phyloP scores from a whole-genome alignment of 1,140 invertebrate species.

The Heliconius nattereri region DNA sequence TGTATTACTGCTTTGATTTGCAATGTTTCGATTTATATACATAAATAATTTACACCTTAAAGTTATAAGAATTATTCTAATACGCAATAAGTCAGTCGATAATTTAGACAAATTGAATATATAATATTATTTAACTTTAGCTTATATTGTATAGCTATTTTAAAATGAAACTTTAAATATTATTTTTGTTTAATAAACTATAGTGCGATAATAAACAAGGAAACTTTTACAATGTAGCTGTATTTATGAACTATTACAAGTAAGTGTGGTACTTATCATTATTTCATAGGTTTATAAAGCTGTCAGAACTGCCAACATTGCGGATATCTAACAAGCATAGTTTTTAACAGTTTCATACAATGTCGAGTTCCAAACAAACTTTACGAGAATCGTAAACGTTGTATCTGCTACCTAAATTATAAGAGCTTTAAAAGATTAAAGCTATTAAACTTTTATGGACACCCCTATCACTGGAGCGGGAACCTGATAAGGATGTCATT shows the following conservation, averaged over 20 bases:
- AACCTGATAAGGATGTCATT: conserved; percentile 37
- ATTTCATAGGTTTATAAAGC: neutral
- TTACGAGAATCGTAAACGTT: conserved; percentile 56
- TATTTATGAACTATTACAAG: conserved; percentile 7
- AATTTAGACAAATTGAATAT: neutral
- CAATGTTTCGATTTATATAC: neutral
- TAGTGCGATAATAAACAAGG: neutral
- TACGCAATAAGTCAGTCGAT: neutral
- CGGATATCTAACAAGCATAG: neutral
- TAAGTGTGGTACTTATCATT: neutral
- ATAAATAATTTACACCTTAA: neutral
- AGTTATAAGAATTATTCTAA: neutral
- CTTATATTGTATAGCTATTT: no score
- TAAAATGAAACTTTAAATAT: no score
- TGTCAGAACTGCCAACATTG: neutral
- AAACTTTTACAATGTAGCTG: neutral
- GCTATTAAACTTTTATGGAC: conserved; percentile 68
- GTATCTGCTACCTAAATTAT: conserved; percentile 57
- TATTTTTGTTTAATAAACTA: neutral
- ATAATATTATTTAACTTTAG: no score
- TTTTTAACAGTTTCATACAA: conserved; percentile 3
- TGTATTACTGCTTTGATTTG: conserved; percentile 22
- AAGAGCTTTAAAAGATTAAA: conserved; percentile 64
- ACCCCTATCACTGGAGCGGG: conserved; percentile 55
- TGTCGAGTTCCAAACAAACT: conserved; percentile 39